phyloP scores from a whole-genome alignment of 1,140 invertebrate genomes.

The Drosophila jambulina region DNA sequence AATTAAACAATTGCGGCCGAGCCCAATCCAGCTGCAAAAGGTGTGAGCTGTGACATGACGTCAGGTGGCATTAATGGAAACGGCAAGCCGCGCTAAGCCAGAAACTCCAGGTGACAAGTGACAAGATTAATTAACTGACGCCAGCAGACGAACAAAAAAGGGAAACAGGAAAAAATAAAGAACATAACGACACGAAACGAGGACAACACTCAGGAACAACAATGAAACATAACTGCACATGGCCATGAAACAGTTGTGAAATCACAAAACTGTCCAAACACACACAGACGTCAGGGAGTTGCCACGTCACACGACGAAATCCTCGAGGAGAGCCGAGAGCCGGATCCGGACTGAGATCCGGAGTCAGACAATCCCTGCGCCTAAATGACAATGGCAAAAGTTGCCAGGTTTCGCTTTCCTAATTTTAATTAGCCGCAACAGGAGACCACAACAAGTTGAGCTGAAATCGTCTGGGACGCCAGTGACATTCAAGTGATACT shows the following conservation, averaged over 20 bases:
- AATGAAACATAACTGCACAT: constrained; percentile 46
- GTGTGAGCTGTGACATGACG: constrained; percentile 64
- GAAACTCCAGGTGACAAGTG: constrained; percentile 67
- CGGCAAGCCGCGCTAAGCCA: constrained; percentile 53
- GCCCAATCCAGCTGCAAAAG: constrained; percentile 26
- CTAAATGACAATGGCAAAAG: constrained; percentile 57
- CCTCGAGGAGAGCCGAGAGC: constrained; percentile 9
- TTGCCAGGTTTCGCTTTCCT: constrained; percentile 48
- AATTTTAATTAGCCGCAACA: constrained; percentile 74
- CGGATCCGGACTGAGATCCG: not conserved
- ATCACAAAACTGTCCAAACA: constrained; percentile 51
- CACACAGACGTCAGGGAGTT: constrained; percentile 3
- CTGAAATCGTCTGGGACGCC: too few relatives aligned
- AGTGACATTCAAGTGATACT: constrained; percentile 2
- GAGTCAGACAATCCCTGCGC: constrained; percentile 48
- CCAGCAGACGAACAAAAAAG: constrained; percentile 39
- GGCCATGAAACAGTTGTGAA: constrained; percentile 48
- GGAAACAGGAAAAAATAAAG: constrained; percentile 2
- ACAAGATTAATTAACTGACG: constrained; percentile 75
- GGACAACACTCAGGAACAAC: constrained; percentile 17
- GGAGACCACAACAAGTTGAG: constrained; percentile 33
- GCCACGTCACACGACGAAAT: constrained; percentile 28
- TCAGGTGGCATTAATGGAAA: constrained; percentile 59
- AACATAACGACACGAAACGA: constrained; percentile 18
- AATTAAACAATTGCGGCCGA: constrained; percentile 48